Percentiles rank a stretch among this genome's conserved stretches.
Evolutionary conservation across 2,797 vertebrate genomes (phyloP).

Genomic region (Vireo griseus): DNA sequence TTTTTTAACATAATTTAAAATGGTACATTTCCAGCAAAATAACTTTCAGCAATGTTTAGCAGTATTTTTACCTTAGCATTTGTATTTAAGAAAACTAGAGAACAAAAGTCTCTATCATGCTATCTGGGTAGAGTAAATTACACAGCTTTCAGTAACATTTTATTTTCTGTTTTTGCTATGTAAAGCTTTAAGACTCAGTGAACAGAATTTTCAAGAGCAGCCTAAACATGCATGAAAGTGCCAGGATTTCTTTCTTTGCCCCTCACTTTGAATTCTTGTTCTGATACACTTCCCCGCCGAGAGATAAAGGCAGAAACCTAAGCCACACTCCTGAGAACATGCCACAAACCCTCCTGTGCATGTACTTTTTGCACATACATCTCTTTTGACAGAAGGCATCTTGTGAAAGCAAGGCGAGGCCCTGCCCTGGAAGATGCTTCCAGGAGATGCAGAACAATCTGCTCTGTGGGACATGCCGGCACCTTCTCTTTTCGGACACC

Average conservation of each 20-base stretch:
- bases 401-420: not conserved
- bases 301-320: not conserved
- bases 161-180: constrained; percentile 8
- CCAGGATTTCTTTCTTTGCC: not conserved
- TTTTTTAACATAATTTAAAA: not conserved
- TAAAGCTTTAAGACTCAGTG: not conserved
- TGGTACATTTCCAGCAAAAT: not conserved
- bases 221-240: not conserved
- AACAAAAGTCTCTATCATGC: not conserved
- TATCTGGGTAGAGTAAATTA: constrained; percentile 8
- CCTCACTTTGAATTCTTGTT: not conserved
- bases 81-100: not conserved
- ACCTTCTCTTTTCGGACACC: not conserved
- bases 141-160: constrained; percentile 21
- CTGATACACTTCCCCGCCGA: not conserved
- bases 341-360: not conserved
- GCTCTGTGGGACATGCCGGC: not conserved
- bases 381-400: not conserved
- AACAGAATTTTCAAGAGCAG: not conserved
- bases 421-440: not conserved
- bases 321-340: not conserved
- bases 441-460: not conserved
- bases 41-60: not conserved
- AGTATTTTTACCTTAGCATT: not conserved
- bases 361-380: not conserved